Base-by-base conservation (phyloP, 2,113 vertebrate genomes). In the Aptenodytes forsteri region DNA sequence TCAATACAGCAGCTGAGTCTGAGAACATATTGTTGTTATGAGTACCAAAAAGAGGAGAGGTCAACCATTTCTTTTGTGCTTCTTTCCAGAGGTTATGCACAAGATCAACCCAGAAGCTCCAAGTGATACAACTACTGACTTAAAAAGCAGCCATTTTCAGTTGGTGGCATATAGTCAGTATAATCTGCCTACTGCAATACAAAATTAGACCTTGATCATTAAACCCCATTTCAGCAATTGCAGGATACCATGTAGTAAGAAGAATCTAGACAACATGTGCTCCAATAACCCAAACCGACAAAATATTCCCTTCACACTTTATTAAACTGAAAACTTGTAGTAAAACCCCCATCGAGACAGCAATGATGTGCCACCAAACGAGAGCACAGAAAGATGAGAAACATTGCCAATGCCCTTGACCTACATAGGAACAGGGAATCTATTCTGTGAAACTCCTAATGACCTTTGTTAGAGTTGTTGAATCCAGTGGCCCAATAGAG, bases 251-350 rank as follows among this genome's bases (percentile, higher is more conserved):
- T 2, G 19, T 1, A 49, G 26, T 36, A 59, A 65, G 34, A 90
- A 75, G 4, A 65, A 64, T 13, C 16, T 25, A 49, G 61, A 75
- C 7, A 92, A 64, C 12, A 11, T 1, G 32, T 64, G 66, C 32
- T 80, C 29, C 34, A 76, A 11, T 77, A 95, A 86, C 30, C 5
- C 44, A 88, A 94, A 61, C 4, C 38, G 26, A 69, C n/a, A 76
- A 71, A 90, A 55, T 55, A 85, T 30, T 97, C 62, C 56, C 75
- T 67, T 67, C 3, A 21, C 16, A 11, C 22, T 67, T 64, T 13
- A 93, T 82, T 87, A 94, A 90, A 83, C 66, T 88, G 49, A 92
- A 83, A 94, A 94, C 40, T 64, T 85, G 29, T 20, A 46, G 12
- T 44, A 64, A 83, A 90, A 6, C 14, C 7, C 30, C 8, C 11